Evolutionary conservation across 2,113 vertebrate species (phyloP).

Genomic region (Lepidothrix coronata): DNA sequence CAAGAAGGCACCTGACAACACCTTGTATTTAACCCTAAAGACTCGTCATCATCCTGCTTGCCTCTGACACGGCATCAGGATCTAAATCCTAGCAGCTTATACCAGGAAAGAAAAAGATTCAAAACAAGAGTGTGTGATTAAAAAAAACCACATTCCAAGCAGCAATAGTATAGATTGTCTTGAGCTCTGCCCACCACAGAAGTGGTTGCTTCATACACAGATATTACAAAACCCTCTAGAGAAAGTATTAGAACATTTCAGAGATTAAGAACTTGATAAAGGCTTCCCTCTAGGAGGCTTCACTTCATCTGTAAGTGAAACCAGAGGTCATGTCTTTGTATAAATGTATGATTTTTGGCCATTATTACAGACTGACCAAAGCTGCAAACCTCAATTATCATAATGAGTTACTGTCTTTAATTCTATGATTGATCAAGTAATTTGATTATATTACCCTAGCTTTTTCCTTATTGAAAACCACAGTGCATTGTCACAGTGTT

Average conservation of each 20-base stretch:
- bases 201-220: rapidly evolving
- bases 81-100: background rate
- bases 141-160: background rate
- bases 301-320: background rate
- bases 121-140: background rate
- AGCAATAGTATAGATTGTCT: background rate
- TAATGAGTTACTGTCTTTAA: background rate
- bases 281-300: background rate
- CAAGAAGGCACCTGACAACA: background rate
- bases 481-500: background rate
- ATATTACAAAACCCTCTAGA: background rate
- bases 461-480: background rate
- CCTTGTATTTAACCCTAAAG: background rate
- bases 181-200: background rate
- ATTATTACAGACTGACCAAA: background rate
- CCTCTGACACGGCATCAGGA: background rate
- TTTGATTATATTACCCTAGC: background rate
- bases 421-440: background rate
- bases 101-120: background rate
- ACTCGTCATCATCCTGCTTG: background rate
- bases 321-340: background rate
- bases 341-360: background rate
- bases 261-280: background rate
- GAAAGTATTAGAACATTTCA: background rate
- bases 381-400: background rate